Base-by-base conservation (phyloP, 1,140 invertebrate species). In the Stegodyphus dumicola region DNA sequence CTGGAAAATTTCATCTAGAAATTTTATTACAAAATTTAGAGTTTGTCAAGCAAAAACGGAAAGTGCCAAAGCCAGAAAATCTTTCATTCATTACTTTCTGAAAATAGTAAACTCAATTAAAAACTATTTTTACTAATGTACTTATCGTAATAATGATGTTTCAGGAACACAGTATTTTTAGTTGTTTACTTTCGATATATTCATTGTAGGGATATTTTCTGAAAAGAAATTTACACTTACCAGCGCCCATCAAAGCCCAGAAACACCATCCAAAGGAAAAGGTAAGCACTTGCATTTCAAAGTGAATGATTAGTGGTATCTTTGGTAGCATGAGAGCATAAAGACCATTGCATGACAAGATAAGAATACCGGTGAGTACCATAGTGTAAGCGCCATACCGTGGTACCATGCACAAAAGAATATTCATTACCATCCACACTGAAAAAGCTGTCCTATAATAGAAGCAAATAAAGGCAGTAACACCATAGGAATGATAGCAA, bases 241-340 rank as follows among this genome's bases (percentile, higher is more conserved):
- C 97, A 88, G 96, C 94, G 66, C 95, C 92, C 1, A 98, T 90
- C 49, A 97, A 93, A 53, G 98, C 92, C 95, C 96, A 98, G 91
- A 95, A 99, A 90, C 96, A 97, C 95, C 96, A 98, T 48, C 97
- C 97, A 65, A 96, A 94, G 33, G 93, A 91, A 90, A 98, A 97
- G 86, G 94, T 92, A 64, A 98, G 91, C 76, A 93, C 93, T 1
- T 93, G 93, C 18, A 54, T 53, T 89, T 97, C 96, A 79, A 98
- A 93, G 66, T 95, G 94, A 67, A 98, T 95, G 52, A 94, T 91
- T 15, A 98, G 91, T 5, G 96, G 95, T 17, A 78, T 48, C 80
- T 93, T 92, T 0, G 97, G 97, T 67, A 98, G 89, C 56, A 97
- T 93, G 6, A 93, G 92, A 90, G 95, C 95, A 91, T 98, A 99